A percentile compares a stretch with the other conserved stretches of the same genome.
phyloP scores from a whole-genome alignment of 2,113 vertebrate species.

The Camelus bactrianus region DNA sequence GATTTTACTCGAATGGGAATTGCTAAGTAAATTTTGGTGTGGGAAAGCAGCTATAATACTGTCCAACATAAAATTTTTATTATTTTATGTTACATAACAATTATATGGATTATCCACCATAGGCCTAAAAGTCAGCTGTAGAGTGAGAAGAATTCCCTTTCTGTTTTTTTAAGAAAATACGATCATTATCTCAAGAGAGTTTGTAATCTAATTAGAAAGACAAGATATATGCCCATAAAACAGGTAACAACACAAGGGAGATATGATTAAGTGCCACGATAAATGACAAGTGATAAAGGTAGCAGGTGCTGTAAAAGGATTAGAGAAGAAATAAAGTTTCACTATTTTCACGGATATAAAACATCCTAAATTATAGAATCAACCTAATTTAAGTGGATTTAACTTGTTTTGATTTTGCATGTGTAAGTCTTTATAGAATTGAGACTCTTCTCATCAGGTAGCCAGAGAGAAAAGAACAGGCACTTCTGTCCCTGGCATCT shows the following conservation, averaged over 20 bases:
- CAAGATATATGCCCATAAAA: constrained; percentile 55
- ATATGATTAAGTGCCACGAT: constrained; percentile 32
- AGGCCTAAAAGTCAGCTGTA: not conserved
- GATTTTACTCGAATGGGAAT: not conserved
- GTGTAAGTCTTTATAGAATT: not conserved
- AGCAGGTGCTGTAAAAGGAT: constrained; percentile 15
- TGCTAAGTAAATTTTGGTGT: not conserved
- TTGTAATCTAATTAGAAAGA: constrained; percentile 59
- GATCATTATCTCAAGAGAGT: not conserved
- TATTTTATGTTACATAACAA: not conserved
- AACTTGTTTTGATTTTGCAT: constrained; percentile 32
- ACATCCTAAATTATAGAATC: constrained; percentile 62
- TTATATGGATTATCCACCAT: not conserved
- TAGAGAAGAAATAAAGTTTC: constrained; percentile 58
- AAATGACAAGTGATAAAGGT: constrained; percentile 39
- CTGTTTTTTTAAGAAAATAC: not conserved
- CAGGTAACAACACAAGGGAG: constrained; percentile 36
- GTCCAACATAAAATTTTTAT: not conserved
- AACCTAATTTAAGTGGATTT: constrained; percentile 63
- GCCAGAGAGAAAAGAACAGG: constrained; percentile 26
- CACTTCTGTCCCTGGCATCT: constrained; percentile 19
- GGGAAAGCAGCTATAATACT: not conserved
- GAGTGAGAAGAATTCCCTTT: not conserved
- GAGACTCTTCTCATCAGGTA: constrained; percentile 36
- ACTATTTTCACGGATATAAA: constrained; percentile 45